Evolutionary conservation across 2,113 vertebrate genomes (phyloP).

Genomic region (Alces alces): DNA sequence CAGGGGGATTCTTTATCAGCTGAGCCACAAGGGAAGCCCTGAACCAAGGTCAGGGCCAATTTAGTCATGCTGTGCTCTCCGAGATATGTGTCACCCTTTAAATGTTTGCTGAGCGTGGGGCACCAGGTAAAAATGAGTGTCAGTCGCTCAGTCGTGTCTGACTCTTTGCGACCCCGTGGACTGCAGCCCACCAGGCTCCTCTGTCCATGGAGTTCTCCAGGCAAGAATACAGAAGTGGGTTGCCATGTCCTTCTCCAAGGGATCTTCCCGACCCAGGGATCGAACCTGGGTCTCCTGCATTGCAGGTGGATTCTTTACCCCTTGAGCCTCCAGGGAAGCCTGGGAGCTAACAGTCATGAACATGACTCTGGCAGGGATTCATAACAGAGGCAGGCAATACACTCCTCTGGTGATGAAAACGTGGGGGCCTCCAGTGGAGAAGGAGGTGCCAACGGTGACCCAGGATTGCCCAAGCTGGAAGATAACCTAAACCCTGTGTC

Average conservation of each 20-base stretch:
- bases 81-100: not conserved
- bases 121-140: not conserved
- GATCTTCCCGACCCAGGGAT: not conserved
- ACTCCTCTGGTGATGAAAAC: not conserved
- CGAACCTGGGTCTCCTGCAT: not conserved
- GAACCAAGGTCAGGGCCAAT: not conserved
- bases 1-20: not conserved
- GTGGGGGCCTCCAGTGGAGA: rapidly evolving
- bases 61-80: rapidly evolving
- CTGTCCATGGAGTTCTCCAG: not conserved
- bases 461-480: not conserved
- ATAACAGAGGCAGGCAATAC: not conserved
- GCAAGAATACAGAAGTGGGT: not conserved
- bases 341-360: not conserved
- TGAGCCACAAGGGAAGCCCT: not conserved
- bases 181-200: not conserved
- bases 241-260: not conserved
- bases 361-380: too few species aligned
- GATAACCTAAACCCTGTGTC: not conserved
- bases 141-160: not conserved
- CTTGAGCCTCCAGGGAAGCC: not conserved
- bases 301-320: not conserved
- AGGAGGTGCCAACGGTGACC: rapidly evolving
- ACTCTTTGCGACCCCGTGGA: not conserved
- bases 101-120: not conserved